These are phyloP conservation scores for Caenorhabditis plicata DNA, from an alignment of 2,888 invertebrate genomes.

Conservation along the genomic window DNA sequence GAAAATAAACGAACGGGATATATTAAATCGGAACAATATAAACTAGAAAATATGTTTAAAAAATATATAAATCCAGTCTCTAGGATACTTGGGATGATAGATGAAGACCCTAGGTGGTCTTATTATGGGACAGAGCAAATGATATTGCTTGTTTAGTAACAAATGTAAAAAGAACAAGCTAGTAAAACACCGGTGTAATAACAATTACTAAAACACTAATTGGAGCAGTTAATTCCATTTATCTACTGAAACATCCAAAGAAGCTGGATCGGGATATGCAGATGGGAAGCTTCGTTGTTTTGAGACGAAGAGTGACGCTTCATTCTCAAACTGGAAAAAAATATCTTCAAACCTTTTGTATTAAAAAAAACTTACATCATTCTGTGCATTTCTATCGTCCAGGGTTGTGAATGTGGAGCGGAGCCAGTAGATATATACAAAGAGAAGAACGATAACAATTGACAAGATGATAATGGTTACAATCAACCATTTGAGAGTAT, in stretches of 20 bases:
- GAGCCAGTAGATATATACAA: slow-evolving; percentile 25
- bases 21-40: too few species aligned
- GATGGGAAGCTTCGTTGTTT: slow-evolving; percentile 31
- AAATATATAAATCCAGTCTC: too few species aligned
- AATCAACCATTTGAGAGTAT: slow-evolving; percentile 12
- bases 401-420: slow-evolving; percentile 12
- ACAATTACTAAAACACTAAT: too few species aligned
- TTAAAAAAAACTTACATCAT: slow-evolving; percentile 8
- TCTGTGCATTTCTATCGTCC: slow-evolving; percentile 8
- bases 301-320: slow-evolving; percentile 26
- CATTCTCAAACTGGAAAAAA: slow-evolving; percentile 6
- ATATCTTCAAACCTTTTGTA: background rate
- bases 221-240: slow-evolving; percentile 28
- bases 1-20: too few species aligned
- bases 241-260: slow-evolving; percentile 25
- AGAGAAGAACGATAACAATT: slow-evolving; percentile 6
- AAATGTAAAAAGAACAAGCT: too few species aligned
- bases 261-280: slow-evolving; percentile 18
- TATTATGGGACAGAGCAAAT: too few species aligned
- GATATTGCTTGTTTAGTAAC: too few species aligned
- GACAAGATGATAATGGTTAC: slow-evolving; percentile 7
- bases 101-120: too few species aligned
- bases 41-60: too few species aligned
- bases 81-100: too few species aligned
- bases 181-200: too few species aligned